These are phyloP conservation scores for Hirtodrosophila confusa DNA, from an alignment of 2,888 invertebrate species.

Conservation along the genomic window DNA sequence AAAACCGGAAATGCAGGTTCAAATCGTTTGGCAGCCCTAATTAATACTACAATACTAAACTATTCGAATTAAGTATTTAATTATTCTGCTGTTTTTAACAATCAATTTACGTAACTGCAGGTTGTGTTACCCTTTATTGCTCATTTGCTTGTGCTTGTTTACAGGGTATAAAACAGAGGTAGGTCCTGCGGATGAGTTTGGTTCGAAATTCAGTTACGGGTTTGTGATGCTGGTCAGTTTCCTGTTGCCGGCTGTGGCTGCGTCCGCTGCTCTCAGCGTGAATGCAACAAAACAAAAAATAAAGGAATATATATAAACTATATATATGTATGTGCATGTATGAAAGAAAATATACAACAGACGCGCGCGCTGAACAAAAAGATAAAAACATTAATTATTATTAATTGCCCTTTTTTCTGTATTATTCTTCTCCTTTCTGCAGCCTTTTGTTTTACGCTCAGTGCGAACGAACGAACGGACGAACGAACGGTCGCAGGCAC, in stretches of 20 bases:
- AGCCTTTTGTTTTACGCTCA: conserved; percentile 54
- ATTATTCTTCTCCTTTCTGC: conserved; percentile 23
- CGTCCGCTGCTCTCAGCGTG: conserved; percentile 25
- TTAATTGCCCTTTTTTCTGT: conserved; percentile 80
- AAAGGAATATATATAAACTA: conserved; percentile 7
- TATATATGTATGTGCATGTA: background rate
- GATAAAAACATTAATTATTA: conserved; percentile 83
- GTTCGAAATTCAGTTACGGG: conserved; percentile 48
- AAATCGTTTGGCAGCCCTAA: too few species aligned
- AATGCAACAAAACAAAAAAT: conserved; percentile 21
- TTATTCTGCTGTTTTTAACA: too few species aligned
- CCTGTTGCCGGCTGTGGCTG: conserved; percentile 53
- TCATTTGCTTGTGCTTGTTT: background rate
- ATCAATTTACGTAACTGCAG: too few species aligned
- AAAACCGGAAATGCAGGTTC: too few species aligned
- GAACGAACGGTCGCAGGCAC: conserved; percentile 23
- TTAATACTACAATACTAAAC: too few species aligned
- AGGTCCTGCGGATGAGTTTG: conserved; percentile 35
- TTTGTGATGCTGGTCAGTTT: conserved; percentile 63
- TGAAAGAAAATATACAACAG: conserved; percentile 32
- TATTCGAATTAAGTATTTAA: too few species aligned
- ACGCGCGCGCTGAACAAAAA: conserved; percentile 59
- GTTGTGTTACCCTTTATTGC: too few species aligned
- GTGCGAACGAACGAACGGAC: background rate
- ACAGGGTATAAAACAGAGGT: conserved; percentile 36